Conservation (phyloP, 2,113 vertebrate species). For the Callocephalon fimbriatum region DNA sequence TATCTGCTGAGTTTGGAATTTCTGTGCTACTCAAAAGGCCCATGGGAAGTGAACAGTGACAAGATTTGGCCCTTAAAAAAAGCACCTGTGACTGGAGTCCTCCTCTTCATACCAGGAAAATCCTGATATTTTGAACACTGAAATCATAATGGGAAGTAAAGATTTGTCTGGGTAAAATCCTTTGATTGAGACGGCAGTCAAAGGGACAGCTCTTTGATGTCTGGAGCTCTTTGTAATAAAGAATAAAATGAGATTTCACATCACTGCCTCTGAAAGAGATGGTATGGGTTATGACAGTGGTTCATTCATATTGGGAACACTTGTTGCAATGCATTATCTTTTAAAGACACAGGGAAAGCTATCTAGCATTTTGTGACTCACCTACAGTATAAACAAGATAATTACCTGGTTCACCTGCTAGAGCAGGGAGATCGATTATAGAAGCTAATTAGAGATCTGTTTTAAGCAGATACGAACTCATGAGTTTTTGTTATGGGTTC, state of each 20-base stretch:
- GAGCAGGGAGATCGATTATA: constrained; percentile 73
- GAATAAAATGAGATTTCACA: constrained; percentile 21
- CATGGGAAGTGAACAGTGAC: constrained; percentile 18
- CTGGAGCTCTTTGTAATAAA: constrained; percentile 56
- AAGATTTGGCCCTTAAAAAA: constrained; percentile 24
- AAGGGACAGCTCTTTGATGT: constrained; percentile 60
- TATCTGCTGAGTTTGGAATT: constrained; percentile 30
- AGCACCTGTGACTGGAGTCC: background rate
- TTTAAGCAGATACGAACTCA: constrained; percentile 71
- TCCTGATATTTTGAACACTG: constrained; percentile 17
- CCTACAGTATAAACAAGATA: constrained; percentile 74
- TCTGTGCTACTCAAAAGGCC: constrained; percentile 34
- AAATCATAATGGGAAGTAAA: background rate
- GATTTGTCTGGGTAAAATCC: constrained; percentile 1
- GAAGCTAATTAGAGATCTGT: constrained; percentile 78
- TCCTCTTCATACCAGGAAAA: constrained; percentile 6
- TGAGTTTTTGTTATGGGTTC: constrained; percentile 67
- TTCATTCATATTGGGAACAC: constrained; percentile 52
- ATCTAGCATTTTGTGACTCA: constrained; percentile 70
- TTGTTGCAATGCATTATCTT: constrained; percentile 64
- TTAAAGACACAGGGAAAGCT: constrained; percentile 59
- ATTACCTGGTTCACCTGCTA: constrained; percentile 73
- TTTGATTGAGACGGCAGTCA: constrained; percentile 56
- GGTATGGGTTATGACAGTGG: constrained; percentile 50
- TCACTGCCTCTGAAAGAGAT: constrained; percentile 1